Conservation (phyloP, 2,888 invertebrate species). For the Andrena haemorrhoa region DNA sequence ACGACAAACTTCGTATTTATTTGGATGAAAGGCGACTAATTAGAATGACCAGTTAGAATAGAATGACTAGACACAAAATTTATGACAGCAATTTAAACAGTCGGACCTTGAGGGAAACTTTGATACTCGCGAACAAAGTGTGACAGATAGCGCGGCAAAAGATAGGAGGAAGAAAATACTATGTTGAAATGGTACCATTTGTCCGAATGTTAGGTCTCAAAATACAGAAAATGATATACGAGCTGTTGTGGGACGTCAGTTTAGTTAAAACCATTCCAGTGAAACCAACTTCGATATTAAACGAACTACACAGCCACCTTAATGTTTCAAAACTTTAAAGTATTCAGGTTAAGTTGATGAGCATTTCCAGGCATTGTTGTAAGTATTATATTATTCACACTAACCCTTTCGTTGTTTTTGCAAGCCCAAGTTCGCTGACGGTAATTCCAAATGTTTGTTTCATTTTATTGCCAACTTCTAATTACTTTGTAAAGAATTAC, state of each 20-base stretch:
- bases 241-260: background rate
- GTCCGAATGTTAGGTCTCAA: background rate
- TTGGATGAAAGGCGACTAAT: background rate
- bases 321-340: background rate
- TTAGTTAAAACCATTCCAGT: too few species aligned
- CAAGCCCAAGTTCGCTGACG: background rate
- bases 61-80: slow-evolving; percentile 84
- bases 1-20: slow-evolving; percentile 5
- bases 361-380: background rate
- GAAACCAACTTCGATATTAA: background rate
- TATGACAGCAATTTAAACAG: slow-evolving; percentile 88
- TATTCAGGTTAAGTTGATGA: background rate
- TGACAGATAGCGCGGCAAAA: slow-evolving; percentile 78
- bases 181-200: background rate
- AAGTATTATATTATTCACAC: background rate
- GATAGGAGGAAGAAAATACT: slow-evolving; percentile 86
- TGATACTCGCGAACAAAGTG: slow-evolving; percentile 84
- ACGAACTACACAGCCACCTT: background rate
- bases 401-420: background rate
- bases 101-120: slow-evolving; percentile 90
- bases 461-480: slow-evolving; percentile 12
- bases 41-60: background rate
- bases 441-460: background rate
- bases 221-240: background rate
- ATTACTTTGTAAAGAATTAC: slow-evolving; percentile 14